Conservation (phyloP, 2,113 vertebrate genomes). For the Ophiodon elongatus region DNA sequence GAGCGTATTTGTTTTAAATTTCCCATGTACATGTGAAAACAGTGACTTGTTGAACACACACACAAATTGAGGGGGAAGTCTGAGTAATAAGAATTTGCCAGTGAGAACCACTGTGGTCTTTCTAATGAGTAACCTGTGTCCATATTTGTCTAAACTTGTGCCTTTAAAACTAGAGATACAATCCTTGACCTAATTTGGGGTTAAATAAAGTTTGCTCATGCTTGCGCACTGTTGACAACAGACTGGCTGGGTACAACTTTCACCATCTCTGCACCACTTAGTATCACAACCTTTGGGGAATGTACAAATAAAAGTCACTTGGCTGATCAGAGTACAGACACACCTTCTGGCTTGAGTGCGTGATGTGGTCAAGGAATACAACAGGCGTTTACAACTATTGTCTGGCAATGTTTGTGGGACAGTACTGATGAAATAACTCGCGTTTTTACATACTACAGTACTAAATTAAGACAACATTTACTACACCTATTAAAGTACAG, state of each 20-base stretch:
- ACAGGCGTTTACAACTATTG: not conserved
- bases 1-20: not conserved
- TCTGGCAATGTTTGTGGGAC: not conserved
- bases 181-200: slow-evolving; percentile 85
- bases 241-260: slow-evolving; percentile 77
- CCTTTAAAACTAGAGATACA: slow-evolving; percentile 77
- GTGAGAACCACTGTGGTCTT: slow-evolving; percentile 52
- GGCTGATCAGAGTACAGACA: slow-evolving; percentile 2
- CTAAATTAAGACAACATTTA: not conserved
- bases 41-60: not conserved
- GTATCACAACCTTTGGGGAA: slow-evolving; percentile 13
- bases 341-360: slow-evolving; percentile 10
- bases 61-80: not conserved
- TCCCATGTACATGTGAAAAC: slow-evolving; percentile 2
- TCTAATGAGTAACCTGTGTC: slow-evolving; percentile 86
- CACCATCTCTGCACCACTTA: slow-evolving; percentile 56
- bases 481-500: not conserved
- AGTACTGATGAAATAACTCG: not conserved
- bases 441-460: not conserved
- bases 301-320: slow-evolving; percentile 53
- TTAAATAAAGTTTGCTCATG: slow-evolving; percentile 86
- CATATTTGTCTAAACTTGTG: slow-evolving; percentile 85
- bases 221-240: slow-evolving; percentile 79
- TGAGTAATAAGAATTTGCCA: slow-evolving; percentile 39
- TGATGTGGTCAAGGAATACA: not conserved